Percentiles rank a stretch among this genome's conserved stretches.
These are phyloP conservation scores for Zaprionus ornatus DNA, from an alignment of 1,140 invertebrate species.

Conservation along the genomic window DNA sequence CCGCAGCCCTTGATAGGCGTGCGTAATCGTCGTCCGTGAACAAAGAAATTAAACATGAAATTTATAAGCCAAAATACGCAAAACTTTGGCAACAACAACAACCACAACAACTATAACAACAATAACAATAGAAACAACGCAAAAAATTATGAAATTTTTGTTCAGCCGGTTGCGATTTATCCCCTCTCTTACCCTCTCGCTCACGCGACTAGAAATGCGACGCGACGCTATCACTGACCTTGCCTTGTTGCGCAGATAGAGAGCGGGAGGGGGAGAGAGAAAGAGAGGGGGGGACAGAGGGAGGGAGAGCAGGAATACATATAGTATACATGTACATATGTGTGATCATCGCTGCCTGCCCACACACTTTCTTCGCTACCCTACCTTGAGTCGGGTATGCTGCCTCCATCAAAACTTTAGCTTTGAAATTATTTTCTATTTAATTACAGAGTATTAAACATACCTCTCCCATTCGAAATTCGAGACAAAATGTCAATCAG, in stretches of 20 bases:
- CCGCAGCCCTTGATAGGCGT: not conserved
- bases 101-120: slow-evolving; percentile 34
- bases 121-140: slow-evolving; percentile 1
- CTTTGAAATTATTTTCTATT: too few relatives aligned
- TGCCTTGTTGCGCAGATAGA: slow-evolving; percentile 30
- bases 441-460: too few relatives aligned
- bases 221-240: slow-evolving; percentile 70
- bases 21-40: slow-evolving; percentile 36
- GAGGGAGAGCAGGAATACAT: not conserved
- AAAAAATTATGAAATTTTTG: slow-evolving; percentile 50
- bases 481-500: too few relatives aligned
- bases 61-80: slow-evolving; percentile 19
- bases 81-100: slow-evolving; percentile 3
- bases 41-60: slow-evolving; percentile 39
- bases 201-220: slow-evolving; percentile 14
- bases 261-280: not conserved
- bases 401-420: too few relatives aligned
- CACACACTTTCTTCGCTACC: not conserved
- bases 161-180: slow-evolving; percentile 24
- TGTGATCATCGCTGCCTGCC: not conserved
- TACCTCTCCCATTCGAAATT: too few relatives aligned
- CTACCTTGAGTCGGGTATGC: not conserved
- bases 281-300: not conserved
- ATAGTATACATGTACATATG: not conserved
- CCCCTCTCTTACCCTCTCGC: not conserved